These are phyloP conservation scores for Ceratitis capitata DNA, from an alignment of 1,140 invertebrate genomes.

Conservation along the genomic window DNA sequence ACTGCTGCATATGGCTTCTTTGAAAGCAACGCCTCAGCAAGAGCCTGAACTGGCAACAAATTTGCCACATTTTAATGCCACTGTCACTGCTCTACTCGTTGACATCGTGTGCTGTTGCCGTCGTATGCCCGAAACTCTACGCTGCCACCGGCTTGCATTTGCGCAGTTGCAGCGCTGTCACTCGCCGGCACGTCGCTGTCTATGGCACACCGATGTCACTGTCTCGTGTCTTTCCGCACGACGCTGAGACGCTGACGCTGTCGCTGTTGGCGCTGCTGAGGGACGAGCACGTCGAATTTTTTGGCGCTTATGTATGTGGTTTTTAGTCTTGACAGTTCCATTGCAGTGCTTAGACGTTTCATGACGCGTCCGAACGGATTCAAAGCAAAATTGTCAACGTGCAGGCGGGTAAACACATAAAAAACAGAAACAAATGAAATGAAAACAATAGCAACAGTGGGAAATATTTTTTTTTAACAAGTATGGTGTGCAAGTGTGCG, in stretches of 20 bases:
- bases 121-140: not conserved
- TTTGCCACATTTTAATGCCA: not conserved
- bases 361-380: not conserved
- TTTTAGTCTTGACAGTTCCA: conserved; percentile 45
- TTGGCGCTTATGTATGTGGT: conserved; percentile 41
- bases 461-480: not conserved
- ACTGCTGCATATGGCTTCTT: not conserved
- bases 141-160: not conserved
- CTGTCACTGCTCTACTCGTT: not conserved
- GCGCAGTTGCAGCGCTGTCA: not conserved
- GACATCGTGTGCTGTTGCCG: not conserved
- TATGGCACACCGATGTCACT: not conserved
- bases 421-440: too few relatives aligned
- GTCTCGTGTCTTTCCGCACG: too few relatives aligned
- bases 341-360: conserved; percentile 39
- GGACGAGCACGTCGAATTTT: conserved; percentile 35
- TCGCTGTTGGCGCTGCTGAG: not conserved
- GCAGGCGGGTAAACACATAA: too few relatives aligned
- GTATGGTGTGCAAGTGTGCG: not conserved
- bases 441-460: not conserved
- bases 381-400: not conserved
- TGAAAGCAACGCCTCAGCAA: too few relatives aligned
- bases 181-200: not conserved
- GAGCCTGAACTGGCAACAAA: not conserved
- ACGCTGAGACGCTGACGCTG: too few relatives aligned